Evolutionary conservation across 2,113 vertebrate species (phyloP).

Genomic region (Stigmatopora argus): DNA sequence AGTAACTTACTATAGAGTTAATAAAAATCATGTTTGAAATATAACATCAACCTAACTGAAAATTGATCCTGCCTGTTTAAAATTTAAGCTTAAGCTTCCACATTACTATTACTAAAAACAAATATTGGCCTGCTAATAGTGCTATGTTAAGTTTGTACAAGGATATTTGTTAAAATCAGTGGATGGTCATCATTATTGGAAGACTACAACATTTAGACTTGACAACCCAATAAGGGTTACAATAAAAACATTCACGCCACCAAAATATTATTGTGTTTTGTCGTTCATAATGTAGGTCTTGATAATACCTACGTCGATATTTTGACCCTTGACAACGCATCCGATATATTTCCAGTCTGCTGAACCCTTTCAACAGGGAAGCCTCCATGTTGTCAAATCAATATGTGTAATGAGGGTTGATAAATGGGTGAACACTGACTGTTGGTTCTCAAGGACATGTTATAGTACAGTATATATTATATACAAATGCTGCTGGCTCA

Average conservation of each 20-base stretch:
- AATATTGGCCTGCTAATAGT: neutral
- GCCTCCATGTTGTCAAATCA: slow-evolving; percentile 59
- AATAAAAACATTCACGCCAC: neutral
- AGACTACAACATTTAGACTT: neutral
- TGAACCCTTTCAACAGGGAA: slow-evolving; percentile 40
- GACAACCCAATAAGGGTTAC: neutral
- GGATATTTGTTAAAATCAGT: neutral
- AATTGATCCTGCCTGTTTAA: neutral
- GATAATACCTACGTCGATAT: neutral
- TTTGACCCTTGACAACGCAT: neutral
- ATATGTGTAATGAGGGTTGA: slow-evolving; percentile 76
- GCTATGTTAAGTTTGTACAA: neutral
- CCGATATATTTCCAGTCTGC: slow-evolving; percentile 42
- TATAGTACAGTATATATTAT: neutral
- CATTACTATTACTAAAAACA: neutral
- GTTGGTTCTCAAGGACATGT: slow-evolving; percentile 47
- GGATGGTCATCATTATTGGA: neutral
- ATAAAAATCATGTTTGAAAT: neutral
- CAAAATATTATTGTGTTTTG: neutral
- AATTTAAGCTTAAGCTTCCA: neutral
- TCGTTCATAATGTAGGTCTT: neutral
- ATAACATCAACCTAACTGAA: neutral
- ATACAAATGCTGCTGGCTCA: neutral
- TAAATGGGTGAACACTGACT: slow-evolving; percentile 63
- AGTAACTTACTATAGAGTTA: neutral